These are phyloP conservation scores for Blastobasis lacticolella DNA, from an alignment of 2,888 invertebrate genomes.

Conservation along the genomic window DNA sequence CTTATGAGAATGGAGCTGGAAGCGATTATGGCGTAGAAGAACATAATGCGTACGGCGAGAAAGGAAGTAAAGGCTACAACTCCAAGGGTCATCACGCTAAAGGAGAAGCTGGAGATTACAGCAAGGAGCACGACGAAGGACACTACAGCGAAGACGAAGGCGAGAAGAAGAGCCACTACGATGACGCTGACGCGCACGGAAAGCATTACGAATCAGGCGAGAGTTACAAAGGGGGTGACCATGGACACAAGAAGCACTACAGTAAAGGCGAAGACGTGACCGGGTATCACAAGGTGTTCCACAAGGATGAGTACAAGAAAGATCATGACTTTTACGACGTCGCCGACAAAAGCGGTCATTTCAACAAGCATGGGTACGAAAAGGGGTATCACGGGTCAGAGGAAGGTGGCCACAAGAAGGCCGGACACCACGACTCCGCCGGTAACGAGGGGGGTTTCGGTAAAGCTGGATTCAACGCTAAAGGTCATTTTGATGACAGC, in stretches of 20 bases:
- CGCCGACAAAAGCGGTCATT: slow-evolving; percentile 78
- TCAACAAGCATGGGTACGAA: slow-evolving; percentile 76
- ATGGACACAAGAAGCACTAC: slow-evolving; percentile 74
- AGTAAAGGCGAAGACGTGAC: slow-evolving; percentile 81
- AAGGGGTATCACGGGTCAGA: slow-evolving; percentile 70
- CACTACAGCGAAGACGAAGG: slow-evolving; percentile 69
- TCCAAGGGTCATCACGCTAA: slow-evolving; percentile 69
- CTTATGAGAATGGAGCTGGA: slow-evolving; percentile 56
- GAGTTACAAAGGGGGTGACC: slow-evolving; percentile 72
- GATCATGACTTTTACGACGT: slow-evolving; percentile 85
- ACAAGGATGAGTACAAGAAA: slow-evolving; percentile 86
- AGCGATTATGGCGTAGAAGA: slow-evolving; percentile 62
- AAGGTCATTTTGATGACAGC: slow-evolving; percentile 69
- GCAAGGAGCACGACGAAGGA: slow-evolving; percentile 68
- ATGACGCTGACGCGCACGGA: slow-evolving; percentile 70
- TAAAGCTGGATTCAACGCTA: slow-evolving; percentile 72
- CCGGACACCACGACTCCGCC: slow-evolving; percentile 67
- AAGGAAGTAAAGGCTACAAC: slow-evolving; percentile 72
- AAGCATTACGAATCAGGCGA: slow-evolving; percentile 68
- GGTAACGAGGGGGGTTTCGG: slow-evolving; percentile 68
- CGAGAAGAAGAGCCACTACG: slow-evolving; percentile 68
- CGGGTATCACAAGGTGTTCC: slow-evolving; percentile 82
- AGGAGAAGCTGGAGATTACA: slow-evolving; percentile 71
- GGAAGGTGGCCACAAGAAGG: slow-evolving; percentile 74
- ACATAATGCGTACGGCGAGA: slow-evolving; percentile 68